A percentile compares a stretch with the other conserved stretches of the same genome.
Evolutionary conservation across 2,888 invertebrate species (phyloP).

Genomic region (Eristalis tenax): DNA sequence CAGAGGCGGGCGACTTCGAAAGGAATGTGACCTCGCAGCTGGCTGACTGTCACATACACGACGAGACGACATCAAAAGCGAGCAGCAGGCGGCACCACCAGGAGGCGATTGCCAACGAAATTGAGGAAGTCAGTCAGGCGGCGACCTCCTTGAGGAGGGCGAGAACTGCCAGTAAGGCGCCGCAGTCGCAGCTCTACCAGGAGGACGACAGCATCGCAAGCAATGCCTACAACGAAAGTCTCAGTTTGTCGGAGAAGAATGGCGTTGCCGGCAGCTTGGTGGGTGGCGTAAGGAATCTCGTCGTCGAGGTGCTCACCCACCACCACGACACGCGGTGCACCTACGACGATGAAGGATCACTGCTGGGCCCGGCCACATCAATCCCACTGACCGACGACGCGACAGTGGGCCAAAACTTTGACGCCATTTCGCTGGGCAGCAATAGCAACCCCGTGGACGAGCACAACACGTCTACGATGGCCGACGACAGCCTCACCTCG

Average conservation of each 20-base stretch:
- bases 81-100: constrained; percentile 31
- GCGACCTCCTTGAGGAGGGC: constrained; percentile 21
- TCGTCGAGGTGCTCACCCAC: constrained; percentile 80
- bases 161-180: constrained; percentile 20
- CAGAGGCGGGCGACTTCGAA: constrained; percentile 32
- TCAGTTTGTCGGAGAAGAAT: constrained; percentile 76
- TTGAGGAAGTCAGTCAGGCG: constrained; percentile 47
- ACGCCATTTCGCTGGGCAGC: constrained; percentile 74
- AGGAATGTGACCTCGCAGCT: constrained; percentile 48
- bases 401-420: constrained; percentile 67
- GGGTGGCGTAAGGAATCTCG: constrained; percentile 74
- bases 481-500: constrained; percentile 80
- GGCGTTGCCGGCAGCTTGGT: constrained; percentile 31
- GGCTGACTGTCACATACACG: constrained; percentile 57
- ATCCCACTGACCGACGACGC: constrained; percentile 40
- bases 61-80: constrained; percentile 44
- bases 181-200: constrained; percentile 14
- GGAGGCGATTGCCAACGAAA: constrained; percentile 27
- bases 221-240: constrained; percentile 74
- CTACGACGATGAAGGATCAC: constrained; percentile 68
- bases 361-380: constrained; percentile 29
- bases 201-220: constrained; percentile 79
- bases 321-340: constrained; percentile 57
- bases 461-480: constrained; percentile 79
- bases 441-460: constrained; percentile 74